Evolutionary conservation across 64 coral and sea anemone species (phyloP).

Genomic region (Catalaphyllia jardinei): DNA sequence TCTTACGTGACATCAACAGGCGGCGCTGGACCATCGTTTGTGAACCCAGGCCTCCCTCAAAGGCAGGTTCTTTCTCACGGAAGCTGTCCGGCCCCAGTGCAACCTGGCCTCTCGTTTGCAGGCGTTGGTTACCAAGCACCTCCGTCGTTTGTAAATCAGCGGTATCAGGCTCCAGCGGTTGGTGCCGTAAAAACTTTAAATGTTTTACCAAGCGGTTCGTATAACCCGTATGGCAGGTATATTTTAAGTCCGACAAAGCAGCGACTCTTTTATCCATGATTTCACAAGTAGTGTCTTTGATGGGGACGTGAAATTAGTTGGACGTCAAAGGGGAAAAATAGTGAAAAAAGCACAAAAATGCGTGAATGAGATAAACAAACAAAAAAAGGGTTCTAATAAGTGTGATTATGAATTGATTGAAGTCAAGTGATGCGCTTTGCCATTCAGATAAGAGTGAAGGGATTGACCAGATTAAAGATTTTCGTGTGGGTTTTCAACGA

Average conservation of each 20-base stretch:
- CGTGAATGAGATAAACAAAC: neutral
- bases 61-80: constrained; percentile 55
- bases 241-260: constrained; percentile 77
- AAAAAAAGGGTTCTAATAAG: neutral
- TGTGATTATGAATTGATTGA: neutral
- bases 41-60: constrained; percentile 63
- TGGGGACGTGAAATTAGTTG: neutral
- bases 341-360: neutral
- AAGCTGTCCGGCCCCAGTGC: constrained; percentile 61
- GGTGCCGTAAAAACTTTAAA: constrained; percentile 84
- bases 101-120: constrained; percentile 55
- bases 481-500: too few species aligned
- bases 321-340: too few species aligned
- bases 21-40: constrained; percentile 27
- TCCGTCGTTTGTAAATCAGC: constrained; percentile 30
- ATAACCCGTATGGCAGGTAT: constrained; percentile 68
- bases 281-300: neutral
- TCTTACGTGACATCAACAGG: constrained; percentile 68
- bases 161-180: constrained; percentile 51
- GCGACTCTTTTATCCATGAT: constrained; percentile 71
- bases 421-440: neutral
- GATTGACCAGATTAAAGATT: too few species aligned
- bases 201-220: constrained; percentile 65
- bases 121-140: constrained; percentile 53
- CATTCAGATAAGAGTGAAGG: too few species aligned